Base-by-base conservation (phyloP, 2,888 invertebrate genomes). In the Balanococcus diminutus region DNA sequence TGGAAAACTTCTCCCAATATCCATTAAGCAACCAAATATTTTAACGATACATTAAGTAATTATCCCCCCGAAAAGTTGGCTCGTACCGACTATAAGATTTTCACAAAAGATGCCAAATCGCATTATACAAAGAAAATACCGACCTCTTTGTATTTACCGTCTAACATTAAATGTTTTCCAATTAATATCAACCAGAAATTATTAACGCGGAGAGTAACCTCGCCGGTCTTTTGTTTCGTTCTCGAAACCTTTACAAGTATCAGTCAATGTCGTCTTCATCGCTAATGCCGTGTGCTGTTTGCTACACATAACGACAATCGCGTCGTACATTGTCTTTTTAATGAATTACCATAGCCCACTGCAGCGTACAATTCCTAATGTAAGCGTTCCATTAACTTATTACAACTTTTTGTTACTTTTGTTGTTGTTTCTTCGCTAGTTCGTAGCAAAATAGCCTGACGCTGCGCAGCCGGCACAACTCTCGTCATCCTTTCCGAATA, bases 11-110 rank as follows among this genome's bases (percentile, higher is more conserved):
- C 19, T 31, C 25, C 32, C 14, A 84, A 84, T 84, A 84, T 84
- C 84, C 84, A 84, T 84, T 84, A 84, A 67, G 36, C 39, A 28
- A 31, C 19, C 32, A 51, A 84, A 84, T 84, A 84, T 67, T 84
- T 84, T 84, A 84, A 84, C 84, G 67, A 84, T 84, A 84, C 84
- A 84, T 84, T 84, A 84, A 84, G 84, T 84, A 84, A 84, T 84
- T 84, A 84, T 72, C 82, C 46, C 39, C 19, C 39, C 46, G 19
- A 79, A 79, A 79, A 79, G 19, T 42, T 31, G 72, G 32, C 83
- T 72, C 83, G 67, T 11, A 19, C 16, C 31, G 16, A 31, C 22
- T 22, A 42, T 82, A 81, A 46, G 56, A 56, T 83, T 83, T 61
- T 25, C 39, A 67, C 84, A 67, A 84, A 67, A 84, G 84, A 84